Conservation (phyloP, 1,140 invertebrate species). For the Acromyrmex heyeri region DNA sequence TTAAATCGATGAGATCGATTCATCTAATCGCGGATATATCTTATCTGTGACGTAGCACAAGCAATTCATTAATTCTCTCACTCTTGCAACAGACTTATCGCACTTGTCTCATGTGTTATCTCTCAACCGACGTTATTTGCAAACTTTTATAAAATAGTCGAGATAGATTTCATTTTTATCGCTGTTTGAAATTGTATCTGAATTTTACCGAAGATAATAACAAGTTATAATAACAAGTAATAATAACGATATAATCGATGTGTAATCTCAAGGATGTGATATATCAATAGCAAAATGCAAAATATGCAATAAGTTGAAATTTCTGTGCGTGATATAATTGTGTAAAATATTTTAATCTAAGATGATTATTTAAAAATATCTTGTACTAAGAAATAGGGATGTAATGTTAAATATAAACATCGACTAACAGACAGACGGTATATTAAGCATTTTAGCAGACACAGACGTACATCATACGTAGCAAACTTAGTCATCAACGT, state of each 20-base stretch:
- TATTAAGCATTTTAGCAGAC: slow-evolving; percentile 45
- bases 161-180: background rate
- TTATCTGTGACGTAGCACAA: slow-evolving; percentile 69
- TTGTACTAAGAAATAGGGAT: background rate
- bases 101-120: slow-evolving; percentile 22
- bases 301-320: background rate
- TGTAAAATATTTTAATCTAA: background rate
- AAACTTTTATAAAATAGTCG: slow-evolving; percentile 43
- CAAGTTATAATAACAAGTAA: background rate
- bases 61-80: slow-evolving; percentile 13
- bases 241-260: background rate
- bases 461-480: background rate
- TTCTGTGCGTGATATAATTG: background rate
- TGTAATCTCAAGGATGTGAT: background rate
- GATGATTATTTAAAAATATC: background rate
- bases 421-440: slow-evolving; percentile 28
- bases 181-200: background rate
- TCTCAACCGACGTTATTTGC: slow-evolving; percentile 40
- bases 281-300: background rate
- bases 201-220: background rate
- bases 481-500: slow-evolving; percentile 56
- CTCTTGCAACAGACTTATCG: slow-evolving; percentile 13
- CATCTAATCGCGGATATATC: slow-evolving; percentile 61
- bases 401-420: slow-evolving; percentile 27
- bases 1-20: slow-evolving; percentile 41